These are phyloP conservation scores for Saxidomus purpurata DNA, from an alignment of 1,140 invertebrate species.

Conservation along the genomic window DNA sequence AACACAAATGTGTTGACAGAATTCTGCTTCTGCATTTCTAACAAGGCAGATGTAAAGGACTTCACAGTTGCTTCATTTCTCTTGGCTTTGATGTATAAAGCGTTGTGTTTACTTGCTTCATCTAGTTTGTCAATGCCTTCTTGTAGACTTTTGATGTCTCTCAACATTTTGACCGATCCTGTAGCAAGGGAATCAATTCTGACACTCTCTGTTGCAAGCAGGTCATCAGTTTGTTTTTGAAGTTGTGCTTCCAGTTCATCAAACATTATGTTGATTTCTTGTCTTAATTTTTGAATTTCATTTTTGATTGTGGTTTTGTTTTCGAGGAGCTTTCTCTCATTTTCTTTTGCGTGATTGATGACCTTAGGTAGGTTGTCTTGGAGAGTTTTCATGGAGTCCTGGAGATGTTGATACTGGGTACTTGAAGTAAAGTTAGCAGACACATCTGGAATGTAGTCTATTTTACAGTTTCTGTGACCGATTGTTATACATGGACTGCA, in stretches of 20 bases:
- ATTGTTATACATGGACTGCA: constrained; percentile 4
- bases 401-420: not conserved
- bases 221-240: not conserved
- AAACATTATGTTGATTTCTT: not conserved
- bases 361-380: not conserved
- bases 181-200: not conserved
- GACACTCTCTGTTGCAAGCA: not conserved
- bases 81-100: not conserved
- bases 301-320: not conserved
- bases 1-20: not conserved
- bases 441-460: not conserved
- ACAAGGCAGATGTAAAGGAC: not conserved
- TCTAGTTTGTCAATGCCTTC: not conserved
- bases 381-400: not conserved
- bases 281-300: not conserved
- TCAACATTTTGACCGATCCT: not conserved
- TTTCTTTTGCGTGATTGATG: not conserved
- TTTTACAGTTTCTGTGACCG: not conserved
- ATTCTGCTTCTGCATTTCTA: not conserved
- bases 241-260: not conserved
- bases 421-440: not conserved
- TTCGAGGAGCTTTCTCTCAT: not conserved
- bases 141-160: not conserved
- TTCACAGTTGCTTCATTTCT: not conserved
- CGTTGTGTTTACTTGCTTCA: not conserved